Evolutionary conservation across 2,113 vertebrate species (phyloP).

Genomic region (Silurus meridionalis): DNA sequence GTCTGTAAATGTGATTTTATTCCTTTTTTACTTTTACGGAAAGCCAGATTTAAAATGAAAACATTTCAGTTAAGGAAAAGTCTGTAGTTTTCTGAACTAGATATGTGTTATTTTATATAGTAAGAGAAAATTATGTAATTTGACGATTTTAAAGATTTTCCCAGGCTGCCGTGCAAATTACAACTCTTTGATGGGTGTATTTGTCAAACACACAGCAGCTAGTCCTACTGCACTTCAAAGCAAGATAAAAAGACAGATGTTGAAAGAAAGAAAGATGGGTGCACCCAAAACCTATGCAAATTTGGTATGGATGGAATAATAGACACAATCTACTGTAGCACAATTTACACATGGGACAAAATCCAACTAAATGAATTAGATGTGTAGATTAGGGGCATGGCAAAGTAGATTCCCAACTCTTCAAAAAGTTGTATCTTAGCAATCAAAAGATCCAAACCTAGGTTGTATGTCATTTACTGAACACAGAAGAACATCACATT

Average conservation of each 20-base stretch:
- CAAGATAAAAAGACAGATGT: slow-evolving; percentile 42
- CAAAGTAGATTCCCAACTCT: slow-evolving; percentile 1
- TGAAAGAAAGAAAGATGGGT: slow-evolving; percentile 4
- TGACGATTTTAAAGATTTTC: background rate
- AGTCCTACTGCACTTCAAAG: slow-evolving; percentile 35
- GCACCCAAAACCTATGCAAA: slow-evolving; percentile 30
- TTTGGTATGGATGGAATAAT: background rate
- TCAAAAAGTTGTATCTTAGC: background rate
- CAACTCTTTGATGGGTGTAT: slow-evolving; percentile 36
- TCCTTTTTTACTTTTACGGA: background rate
- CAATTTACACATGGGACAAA: slow-evolving; percentile 7
- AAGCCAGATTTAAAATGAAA: background rate
- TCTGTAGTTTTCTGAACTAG: background rate
- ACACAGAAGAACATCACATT: slow-evolving; percentile 37
- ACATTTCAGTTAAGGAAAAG: background rate
- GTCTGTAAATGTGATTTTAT: background rate
- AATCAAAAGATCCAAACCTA: slow-evolving; percentile 26
- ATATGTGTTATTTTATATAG: background rate
- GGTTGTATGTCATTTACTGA: slow-evolving; percentile 42
- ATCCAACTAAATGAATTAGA: background rate
- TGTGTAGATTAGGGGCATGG: slow-evolving; percentile 21
- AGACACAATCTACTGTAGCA: slow-evolving; percentile 1
- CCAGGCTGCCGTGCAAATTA: slow-evolving; percentile 4
- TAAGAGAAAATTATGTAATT: background rate
- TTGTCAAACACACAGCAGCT: slow-evolving; percentile 47